Evolutionary conservation across 2,113 vertebrate genomes (phyloP), one percentile per base, ranked within the genome.

Genomic region (Scomber japonicus): DNA sequence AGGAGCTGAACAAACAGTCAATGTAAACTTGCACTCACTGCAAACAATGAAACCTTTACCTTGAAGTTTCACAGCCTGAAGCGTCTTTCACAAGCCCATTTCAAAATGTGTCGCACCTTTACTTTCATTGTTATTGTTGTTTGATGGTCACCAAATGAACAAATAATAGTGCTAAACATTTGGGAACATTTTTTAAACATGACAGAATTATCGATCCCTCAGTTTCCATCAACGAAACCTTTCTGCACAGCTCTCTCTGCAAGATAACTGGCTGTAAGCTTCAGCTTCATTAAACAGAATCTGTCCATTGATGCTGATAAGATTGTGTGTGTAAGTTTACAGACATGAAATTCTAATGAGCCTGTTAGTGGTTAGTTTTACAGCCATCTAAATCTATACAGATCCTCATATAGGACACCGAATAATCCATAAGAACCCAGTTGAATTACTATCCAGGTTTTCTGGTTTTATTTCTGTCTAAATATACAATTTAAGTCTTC

Each of bases 211-310:
- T 79, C 55, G 44, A 84, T 75, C 35, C 10, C 57, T 19, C 48
- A 49, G 53, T 57, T 65, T 65, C 57, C 3, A 35, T 65, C 49
- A 30, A 31, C 21, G 60, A 68, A 15, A 35, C 27, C 35, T 35
- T 48, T 46, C 61, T 63, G 12, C 49, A 66, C 9, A 53, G 0
- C 14, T 71, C 19, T 13, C 11, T 67, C 9, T 66, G 15, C 50
- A 21, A 59, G 35, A 45, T 75, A 40, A 44, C 21, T 48, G 30
- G n/a, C 27, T 55, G 19, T 56, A n/a, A 73, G 35, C 35, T 46
- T 77, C 31, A 48, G 24, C 19, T 63, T 82, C 31, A 82, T 74
- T 59, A 50, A 84, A 81, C 59, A 31, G 35, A 11, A 51, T 74
- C 27, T 13, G n/a, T 71, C 31, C 51, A 10, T 60, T 57, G 5